Conservation (phyloP, 37 sponge, comb jelly and placozoan genomes). For the Aphrocallistes beatrix region DNA sequence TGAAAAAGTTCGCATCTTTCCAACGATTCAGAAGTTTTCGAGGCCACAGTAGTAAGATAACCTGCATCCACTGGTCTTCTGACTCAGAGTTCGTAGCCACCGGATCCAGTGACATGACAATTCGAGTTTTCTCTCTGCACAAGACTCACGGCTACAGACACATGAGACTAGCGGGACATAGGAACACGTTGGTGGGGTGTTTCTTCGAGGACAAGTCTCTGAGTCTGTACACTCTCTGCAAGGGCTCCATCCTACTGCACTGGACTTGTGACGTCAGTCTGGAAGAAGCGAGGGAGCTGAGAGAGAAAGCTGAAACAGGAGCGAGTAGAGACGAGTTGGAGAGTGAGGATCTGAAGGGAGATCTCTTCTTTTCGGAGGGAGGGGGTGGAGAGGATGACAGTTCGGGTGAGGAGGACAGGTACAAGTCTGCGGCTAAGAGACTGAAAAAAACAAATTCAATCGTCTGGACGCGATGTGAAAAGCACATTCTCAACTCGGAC, state of each 20-base stretch:
- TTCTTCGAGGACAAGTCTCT: conserved; percentile 64
- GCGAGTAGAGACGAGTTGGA: not conserved
- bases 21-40: conserved; percentile 54
- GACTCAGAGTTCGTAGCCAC: conserved; percentile 82
- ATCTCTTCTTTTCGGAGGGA: not conserved
- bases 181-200: conserved; percentile 54
- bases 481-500: not conserved
- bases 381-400: not conserved
- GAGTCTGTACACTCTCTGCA: conserved; percentile 29
- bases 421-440: conserved; percentile 7
- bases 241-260: not conserved
- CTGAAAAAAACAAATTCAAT: not conserved
- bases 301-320: not conserved
- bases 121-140: conserved; percentile 59
- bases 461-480: not conserved
- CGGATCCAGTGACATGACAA: conserved; percentile 72
- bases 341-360: not conserved
- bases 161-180: conserved; percentile 80
- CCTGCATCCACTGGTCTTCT: conserved; percentile 73
- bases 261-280: not conserved
- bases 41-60: conserved; percentile 78
- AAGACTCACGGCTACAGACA: conserved; percentile 49
- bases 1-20: conserved; percentile 77
- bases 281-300: not conserved
- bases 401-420: not conserved